These are phyloP conservation scores for Tetraneura akinire DNA, from an alignment of 1,140 invertebrate genomes.

Conservation along the genomic window DNA sequence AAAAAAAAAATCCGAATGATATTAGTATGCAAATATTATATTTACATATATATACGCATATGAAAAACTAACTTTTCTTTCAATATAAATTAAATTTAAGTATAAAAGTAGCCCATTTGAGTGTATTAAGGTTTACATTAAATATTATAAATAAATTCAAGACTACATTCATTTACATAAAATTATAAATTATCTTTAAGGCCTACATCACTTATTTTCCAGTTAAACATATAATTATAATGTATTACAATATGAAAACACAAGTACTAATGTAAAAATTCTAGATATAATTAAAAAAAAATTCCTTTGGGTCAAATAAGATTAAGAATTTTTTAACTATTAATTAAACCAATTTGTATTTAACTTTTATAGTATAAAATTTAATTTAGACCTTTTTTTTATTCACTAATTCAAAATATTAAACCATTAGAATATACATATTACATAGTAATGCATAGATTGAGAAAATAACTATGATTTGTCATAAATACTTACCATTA, in stretches of 20 bases:
- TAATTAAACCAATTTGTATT: not conserved
- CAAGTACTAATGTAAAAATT: no score
- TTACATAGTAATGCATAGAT: not conserved
- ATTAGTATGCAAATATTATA: constrained; percentile 32
- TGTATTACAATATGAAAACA: no score
- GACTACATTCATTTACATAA: constrained; percentile 8
- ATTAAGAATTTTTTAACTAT: no score
- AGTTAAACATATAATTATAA: no score
- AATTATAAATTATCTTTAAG: no score
- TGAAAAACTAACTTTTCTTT: not conserved
- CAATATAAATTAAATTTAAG: not conserved
- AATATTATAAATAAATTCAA: not conserved
- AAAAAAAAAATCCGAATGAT: constrained; percentile 49
- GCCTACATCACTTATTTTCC: no score
- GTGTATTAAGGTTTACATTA: not conserved
- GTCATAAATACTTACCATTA: constrained; percentile 45
- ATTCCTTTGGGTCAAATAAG: no score
- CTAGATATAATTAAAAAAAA: no score
- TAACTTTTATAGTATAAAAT: not conserved
- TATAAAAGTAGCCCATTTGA: not conserved
- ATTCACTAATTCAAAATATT: not conserved
- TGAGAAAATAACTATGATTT: constrained; percentile 30
- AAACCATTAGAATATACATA: no score
- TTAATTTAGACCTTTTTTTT: no score
- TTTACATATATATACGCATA: not conserved